Percentiles rank a stretch among this genome's conserved stretches.
These are phyloP conservation scores for Rhinella marina DNA, from an alignment of 2,797 vertebrate genomes.

Conservation along the genomic window DNA sequence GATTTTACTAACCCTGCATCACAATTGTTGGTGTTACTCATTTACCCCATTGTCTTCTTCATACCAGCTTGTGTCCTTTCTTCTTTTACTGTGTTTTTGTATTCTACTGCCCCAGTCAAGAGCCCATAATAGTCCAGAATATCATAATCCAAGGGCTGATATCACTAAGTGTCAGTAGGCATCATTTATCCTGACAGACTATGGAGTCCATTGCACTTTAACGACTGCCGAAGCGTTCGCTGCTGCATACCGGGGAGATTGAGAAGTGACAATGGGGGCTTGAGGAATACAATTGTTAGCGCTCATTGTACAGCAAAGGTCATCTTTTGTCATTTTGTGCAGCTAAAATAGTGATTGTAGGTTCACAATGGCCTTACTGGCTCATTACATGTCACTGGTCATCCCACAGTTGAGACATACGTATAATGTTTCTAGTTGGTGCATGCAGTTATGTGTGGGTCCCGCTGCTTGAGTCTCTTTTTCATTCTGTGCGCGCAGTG, in stretches of 20 bases:
- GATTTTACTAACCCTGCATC: not conserved
- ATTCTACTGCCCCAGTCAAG: not conserved
- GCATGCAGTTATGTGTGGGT: constrained; percentile 72
- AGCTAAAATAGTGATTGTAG: constrained; percentile 61
- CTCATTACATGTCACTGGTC: constrained; percentile 39
- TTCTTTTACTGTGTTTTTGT: not conserved
- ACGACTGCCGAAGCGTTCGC: not conserved
- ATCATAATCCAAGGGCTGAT: constrained; percentile 39
- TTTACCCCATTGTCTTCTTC: not conserved
- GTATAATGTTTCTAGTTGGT: constrained; percentile 59
- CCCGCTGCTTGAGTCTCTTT: not conserved
- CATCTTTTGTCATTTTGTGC: constrained; percentile 64
- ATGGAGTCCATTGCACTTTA: constrained; percentile 23
- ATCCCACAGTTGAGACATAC: constrained; percentile 36
- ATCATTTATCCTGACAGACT: constrained; percentile 8
- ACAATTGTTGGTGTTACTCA: not conserved
- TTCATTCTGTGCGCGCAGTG: constrained; percentile 10
- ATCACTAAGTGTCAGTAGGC: constrained; percentile 7
- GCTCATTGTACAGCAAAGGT: constrained; percentile 58
- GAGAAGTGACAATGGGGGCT: not conserved
- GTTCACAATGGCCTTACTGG: constrained; percentile 6
- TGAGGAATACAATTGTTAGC: constrained; percentile 64
- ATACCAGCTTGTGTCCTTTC: not conserved
- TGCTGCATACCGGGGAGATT: not conserved
- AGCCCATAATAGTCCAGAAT: not conserved